phyloP scores from a whole-genome alignment of 2,888 invertebrate genomes.

The Scaptomyza tumidula region DNA sequence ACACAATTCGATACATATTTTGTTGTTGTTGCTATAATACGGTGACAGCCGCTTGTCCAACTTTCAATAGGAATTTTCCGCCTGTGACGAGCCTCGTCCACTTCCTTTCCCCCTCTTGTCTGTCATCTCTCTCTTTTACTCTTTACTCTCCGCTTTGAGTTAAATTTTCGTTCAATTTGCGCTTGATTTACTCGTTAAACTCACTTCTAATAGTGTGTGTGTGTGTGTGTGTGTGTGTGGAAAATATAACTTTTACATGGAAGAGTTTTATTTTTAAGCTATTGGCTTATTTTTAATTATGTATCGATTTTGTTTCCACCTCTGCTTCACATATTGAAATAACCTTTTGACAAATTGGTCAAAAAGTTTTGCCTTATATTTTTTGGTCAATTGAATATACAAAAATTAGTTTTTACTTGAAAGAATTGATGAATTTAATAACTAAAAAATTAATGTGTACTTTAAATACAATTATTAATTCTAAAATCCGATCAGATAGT shows the following conservation, averaged over 20 bases:
- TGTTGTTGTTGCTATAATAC: slow-evolving; percentile 26
- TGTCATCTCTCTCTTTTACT: slow-evolving; percentile 7
- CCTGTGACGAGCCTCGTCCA: slow-evolving; percentile 13
- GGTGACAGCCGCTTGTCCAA: slow-evolving; percentile 43
- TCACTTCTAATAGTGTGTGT: slow-evolving; percentile 8
- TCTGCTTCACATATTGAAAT: neutral
- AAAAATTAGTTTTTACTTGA: too few species aligned
- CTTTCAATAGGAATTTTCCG: slow-evolving; percentile 65
- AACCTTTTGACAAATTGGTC: neutral
- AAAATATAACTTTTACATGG: slow-evolving; percentile 39
- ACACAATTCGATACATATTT: neutral
- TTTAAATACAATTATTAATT: too few species aligned
- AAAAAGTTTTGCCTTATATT: neutral
- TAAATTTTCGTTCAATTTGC: slow-evolving; percentile 59
- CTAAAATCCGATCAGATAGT: too few species aligned
- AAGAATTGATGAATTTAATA: too few species aligned
- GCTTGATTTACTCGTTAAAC: slow-evolving; percentile 58
- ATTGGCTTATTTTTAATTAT: slow-evolving; percentile 63
- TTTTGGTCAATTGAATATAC: too few species aligned
- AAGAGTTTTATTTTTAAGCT: slow-evolving; percentile 65
- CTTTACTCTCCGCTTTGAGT: slow-evolving; percentile 20
- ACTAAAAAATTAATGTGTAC: too few species aligned
- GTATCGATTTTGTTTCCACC: slow-evolving; percentile 60
- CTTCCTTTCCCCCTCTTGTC: slow-evolving; percentile 16
- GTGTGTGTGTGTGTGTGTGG: neutral